Percentiles rank a stretch among this genome's conserved stretches.
These are phyloP conservation scores for Melanotaenia pygmaea DNA, from an alignment of 2,797 vertebrate genomes.

Conservation along the genomic window DNA sequence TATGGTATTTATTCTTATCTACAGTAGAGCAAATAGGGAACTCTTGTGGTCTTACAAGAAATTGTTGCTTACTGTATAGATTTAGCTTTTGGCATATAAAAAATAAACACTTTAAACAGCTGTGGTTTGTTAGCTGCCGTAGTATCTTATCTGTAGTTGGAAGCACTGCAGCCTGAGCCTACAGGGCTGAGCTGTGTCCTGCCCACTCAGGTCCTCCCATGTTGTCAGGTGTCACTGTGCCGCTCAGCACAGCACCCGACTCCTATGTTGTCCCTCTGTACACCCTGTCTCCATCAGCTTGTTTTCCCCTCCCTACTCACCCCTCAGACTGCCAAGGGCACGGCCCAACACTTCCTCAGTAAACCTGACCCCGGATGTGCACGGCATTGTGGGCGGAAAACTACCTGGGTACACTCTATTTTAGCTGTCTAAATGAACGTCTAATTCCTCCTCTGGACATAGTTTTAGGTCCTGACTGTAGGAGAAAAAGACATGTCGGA, in stretches of 20 bases:
- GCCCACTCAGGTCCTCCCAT: conserved; percentile 66
- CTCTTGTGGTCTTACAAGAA: conserved; percentile 1
- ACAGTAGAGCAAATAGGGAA: conserved; percentile 12
- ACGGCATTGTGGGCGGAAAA: conserved; percentile 89
- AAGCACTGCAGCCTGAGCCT: conserved; percentile 45
- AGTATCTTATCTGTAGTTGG: conserved; percentile 43
- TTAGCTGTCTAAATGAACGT: conserved; percentile 45
- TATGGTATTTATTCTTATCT: conserved; percentile 4
- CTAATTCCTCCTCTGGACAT: conserved; percentile 25
- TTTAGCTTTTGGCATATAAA: conserved; percentile 6
- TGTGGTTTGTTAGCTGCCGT: conserved; percentile 39
- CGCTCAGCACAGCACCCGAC: conserved; percentile 57
- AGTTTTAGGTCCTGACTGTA: conserved; percentile 36
- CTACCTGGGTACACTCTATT: conserved; percentile 86
- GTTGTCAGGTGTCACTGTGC: conserved; percentile 69
- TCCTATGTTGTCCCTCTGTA: conserved; percentile 80
- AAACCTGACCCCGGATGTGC: conserved; percentile 81
- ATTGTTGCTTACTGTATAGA: background rate
- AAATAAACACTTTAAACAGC: background rate
- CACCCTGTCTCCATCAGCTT: conserved; percentile 90
- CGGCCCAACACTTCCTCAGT: conserved; percentile 60
- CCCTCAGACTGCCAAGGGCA: conserved; percentile 87
- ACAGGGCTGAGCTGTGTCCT: conserved; percentile 60
- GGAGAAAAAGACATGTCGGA: conserved; percentile 40
- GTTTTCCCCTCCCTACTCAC: conserved; percentile 89